Conservation (phyloP, 2,797 vertebrate species). For the Coendou prehensilis region DNA sequence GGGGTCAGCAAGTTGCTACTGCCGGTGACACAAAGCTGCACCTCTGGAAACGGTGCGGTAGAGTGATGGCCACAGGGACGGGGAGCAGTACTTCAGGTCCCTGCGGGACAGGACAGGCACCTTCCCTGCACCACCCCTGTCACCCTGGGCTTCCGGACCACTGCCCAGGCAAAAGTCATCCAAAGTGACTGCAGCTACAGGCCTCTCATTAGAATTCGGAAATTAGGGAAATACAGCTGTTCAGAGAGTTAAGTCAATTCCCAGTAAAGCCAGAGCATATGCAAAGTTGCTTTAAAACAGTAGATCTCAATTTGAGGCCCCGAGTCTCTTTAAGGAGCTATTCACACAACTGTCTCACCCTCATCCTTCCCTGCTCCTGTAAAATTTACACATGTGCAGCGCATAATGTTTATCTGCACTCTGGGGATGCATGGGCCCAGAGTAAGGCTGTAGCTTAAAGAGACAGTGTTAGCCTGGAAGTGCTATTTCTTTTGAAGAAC, state of each 20-base stretch:
- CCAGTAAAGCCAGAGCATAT: neutral
- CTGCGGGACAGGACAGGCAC: fast-evolving
- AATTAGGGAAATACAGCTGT: neutral
- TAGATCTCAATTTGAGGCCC: neutral
- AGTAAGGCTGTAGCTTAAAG: neutral
- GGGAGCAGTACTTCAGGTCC: neutral
- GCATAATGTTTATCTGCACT: neutral
- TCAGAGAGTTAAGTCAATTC: neutral
- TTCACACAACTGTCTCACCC: neutral
- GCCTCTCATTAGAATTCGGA: neutral
- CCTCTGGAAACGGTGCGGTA: conserved; percentile 22
- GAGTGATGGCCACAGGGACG: neutral
- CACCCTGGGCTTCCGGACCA: too few species aligned
- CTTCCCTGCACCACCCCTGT: neutral
- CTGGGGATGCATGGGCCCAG: neutral
- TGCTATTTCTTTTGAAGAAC: neutral
- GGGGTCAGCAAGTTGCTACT: conserved; percentile 80
- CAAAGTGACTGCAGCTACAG: neutral
- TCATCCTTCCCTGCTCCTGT: neutral
- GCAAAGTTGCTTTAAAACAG: neutral
- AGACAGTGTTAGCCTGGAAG: neutral
- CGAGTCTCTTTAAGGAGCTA: neutral
- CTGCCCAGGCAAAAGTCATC: neutral
- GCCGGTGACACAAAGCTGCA: conserved; percentile 22
- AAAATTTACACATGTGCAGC: neutral